A percentile compares a stretch with the other conserved stretches of the same genome.
Conservation (phyloP, 2,113 vertebrate genomes). For the Cnemophilus loriae region DNA sequence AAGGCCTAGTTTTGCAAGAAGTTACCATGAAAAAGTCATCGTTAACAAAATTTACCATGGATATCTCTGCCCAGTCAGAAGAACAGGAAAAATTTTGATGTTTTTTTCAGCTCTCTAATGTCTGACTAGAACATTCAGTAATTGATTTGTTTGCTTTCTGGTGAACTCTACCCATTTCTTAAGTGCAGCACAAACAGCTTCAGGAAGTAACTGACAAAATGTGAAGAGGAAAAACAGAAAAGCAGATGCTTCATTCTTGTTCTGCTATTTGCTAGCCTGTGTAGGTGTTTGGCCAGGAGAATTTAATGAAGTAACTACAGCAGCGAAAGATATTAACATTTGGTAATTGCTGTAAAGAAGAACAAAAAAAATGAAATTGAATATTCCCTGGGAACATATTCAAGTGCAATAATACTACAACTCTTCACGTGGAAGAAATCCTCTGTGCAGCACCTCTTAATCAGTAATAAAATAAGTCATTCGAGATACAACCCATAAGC, state of each 20-base stretch:
- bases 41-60: background rate
- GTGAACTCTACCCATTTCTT: background rate
- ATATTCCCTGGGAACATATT: background rate
- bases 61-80: background rate
- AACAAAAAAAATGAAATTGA: background rate
- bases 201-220: background rate
- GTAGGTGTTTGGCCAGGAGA: slow-evolving; percentile 36
- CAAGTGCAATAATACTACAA: background rate
- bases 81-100: background rate
- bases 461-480: background rate
- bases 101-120: background rate
- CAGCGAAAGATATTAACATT: slow-evolving; percentile 19
- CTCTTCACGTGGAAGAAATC: background rate
- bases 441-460: background rate
- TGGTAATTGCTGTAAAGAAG: background rate
- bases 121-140: background rate
- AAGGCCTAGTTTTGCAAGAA: background rate
- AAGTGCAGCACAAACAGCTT: background rate
- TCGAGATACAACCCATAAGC: background rate
- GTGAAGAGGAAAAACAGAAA: slow-evolving; percentile 13
- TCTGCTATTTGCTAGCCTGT: slow-evolving; percentile 6
- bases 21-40: background rate
- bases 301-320: background rate
- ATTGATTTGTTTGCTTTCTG: background rate
- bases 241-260: slow-evolving; percentile 26